Evolutionary conservation across 2,888 invertebrate species (phyloP), one percentile per base, ranked within the genome.

Genomic region (Nezara viridula): DNA sequence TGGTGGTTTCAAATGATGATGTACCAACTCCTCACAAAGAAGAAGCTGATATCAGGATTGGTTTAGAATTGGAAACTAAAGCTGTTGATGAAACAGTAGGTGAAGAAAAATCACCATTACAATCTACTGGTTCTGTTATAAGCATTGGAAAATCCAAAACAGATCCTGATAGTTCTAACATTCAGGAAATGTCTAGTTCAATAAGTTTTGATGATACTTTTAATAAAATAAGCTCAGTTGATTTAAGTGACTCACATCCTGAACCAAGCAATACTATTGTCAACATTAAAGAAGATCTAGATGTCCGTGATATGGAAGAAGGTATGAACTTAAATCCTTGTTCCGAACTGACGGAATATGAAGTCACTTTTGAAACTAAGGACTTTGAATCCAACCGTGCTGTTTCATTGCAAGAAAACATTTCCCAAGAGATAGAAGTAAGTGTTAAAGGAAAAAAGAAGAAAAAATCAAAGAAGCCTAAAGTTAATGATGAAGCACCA

Each of bases 321-420:
- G 37, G 37, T 21, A 19, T 73, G 66, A 73, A 73, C 37, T 21
- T 73, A 21, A 73, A 73, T 19, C 66, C 66, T 73, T 73, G 66
- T 37, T 37, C 66, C 32, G 66, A 73, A 9, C 66, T 16, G 32
- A 73, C 66, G 19, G 66, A 73, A 37, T 73, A 73, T 73, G 32
- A 73, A 73, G 66, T 73, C 66, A 73, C 66, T 73, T 73, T 73
- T 7, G 66, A 73, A 37, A 73, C 66, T 73, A 73, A 73, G 21
- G 21, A 37, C 32, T 19, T 73, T 19, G 32, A 37, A 73, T 37
- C 32, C 21, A 73, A 19, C 1, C 6, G 6, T 73, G 21, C 19
- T 73, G 66, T 37, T 32, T 21, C 37, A 7, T 73, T 37, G 32
- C 66, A 16, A 37, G 37, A 73, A 73, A 19, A 73, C 21, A 5